phyloP scores from a whole-genome alignment of 2,113 vertebrate genomes.

The Myrmecophaga tridactyla region DNA sequence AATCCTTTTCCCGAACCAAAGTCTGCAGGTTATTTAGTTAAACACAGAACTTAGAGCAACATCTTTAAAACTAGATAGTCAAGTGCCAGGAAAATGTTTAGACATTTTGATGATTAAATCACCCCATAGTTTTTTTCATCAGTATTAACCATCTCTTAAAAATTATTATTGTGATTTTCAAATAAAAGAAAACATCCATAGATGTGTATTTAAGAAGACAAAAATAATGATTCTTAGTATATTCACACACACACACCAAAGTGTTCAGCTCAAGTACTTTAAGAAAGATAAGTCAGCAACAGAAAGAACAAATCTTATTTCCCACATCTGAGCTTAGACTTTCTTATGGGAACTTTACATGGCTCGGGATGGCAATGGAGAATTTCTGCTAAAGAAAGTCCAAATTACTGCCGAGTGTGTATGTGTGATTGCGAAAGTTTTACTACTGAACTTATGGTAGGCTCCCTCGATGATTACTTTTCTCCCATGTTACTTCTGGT shows the following conservation, averaged over 20 bases:
- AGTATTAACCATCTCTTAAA: neutral
- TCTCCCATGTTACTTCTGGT: neutral
- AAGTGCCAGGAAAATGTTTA: neutral
- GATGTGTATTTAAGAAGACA: neutral
- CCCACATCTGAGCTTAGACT: neutral
- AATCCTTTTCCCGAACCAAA: neutral
- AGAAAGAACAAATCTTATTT: neutral
- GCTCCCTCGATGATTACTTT: neutral
- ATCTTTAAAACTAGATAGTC: neutral
- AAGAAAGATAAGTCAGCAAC: neutral
- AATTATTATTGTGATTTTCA: neutral
- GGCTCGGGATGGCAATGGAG: neutral
- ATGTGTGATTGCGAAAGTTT: neutral
- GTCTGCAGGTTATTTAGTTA: neutral
- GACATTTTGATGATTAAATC: neutral
- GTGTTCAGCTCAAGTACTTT: slow-evolving; percentile 1
- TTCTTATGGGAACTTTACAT: neutral
- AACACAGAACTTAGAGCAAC: neutral
- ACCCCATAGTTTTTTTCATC: neutral
- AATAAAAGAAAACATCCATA: slow-evolving; percentile 32
- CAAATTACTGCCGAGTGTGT: neutral
- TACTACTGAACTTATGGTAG: neutral
- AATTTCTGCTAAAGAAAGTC: neutral
- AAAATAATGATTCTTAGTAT: neutral
- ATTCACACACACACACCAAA: neutral